Conservation (phyloP, 23 tunicate genomes). For the Halocynthia roretzi region DNA sequence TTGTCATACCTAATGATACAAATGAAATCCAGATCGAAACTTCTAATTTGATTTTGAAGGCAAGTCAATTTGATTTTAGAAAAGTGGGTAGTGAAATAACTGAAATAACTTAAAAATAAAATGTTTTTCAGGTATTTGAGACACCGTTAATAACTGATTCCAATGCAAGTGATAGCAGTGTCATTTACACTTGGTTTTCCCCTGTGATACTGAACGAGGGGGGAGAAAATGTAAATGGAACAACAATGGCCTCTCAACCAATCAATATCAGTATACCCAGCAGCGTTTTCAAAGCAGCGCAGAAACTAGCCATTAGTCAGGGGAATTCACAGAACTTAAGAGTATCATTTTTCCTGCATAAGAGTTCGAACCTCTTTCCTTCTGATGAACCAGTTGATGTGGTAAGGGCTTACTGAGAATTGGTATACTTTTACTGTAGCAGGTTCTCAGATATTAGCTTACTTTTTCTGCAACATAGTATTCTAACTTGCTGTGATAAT, state of each 20-base stretch:
- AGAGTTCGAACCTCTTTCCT: conserved; percentile 27
- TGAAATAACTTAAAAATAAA: not conserved
- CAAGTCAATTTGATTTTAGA: not conserved
- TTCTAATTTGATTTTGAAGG: conserved; percentile 1
- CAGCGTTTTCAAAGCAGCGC: not conserved
- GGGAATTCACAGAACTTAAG: not conserved
- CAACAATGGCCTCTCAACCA: too few species aligned
- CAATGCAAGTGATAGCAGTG: not conserved
- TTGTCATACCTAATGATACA: conserved; percentile 11
- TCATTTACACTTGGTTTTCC: too few species aligned
- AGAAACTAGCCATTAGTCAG: not conserved
- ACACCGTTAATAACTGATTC: not conserved
- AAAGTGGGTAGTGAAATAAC: not conserved
- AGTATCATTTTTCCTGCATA: conserved; percentile 17
- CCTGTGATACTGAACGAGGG: too few species aligned
- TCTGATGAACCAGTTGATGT: not conserved
- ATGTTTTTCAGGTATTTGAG: not conserved
- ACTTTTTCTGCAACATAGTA: not conserved
- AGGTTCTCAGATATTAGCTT: not conserved
- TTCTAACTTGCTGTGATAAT: not conserved
- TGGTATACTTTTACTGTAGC: not conserved
- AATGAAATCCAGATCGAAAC: conserved; percentile 4
- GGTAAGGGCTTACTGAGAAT: not conserved
- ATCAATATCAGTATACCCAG: too few species aligned
- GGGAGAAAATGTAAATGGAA: too few species aligned